A percentile compares a stretch with the other conserved stretches of the same genome.
Evolutionary conservation across 1,140 invertebrate genomes (phyloP).

Genomic region (Pectinophora gossypiella): DNA sequence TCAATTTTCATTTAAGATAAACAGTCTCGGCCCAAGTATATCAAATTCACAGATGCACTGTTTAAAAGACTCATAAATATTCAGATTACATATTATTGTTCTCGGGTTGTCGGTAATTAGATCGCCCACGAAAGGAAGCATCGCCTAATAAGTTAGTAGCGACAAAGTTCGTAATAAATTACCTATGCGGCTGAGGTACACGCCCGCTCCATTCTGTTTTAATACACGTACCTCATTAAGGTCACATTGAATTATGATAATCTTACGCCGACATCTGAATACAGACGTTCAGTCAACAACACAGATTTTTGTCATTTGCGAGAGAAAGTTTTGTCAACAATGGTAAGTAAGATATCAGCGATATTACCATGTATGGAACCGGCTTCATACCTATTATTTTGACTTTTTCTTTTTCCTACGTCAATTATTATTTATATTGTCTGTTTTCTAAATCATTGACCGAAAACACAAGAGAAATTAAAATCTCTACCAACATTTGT

Average conservation of each 20-base stretch:
- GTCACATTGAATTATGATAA: slow-evolving; percentile 29
- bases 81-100: slow-evolving; percentile 72
- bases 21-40: slow-evolving; percentile 44
- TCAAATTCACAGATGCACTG: slow-evolving; percentile 64
- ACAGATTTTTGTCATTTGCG: background rate
- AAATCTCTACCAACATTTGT: no score
- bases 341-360: background rate
- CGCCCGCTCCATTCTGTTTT: slow-evolving; percentile 22
- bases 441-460: no score
- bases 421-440: no score
- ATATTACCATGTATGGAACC: no score
- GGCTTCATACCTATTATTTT: no score
- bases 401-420: no score
- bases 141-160: slow-evolving; percentile 59
- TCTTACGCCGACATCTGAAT: slow-evolving; percentile 7
- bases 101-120: slow-evolving; percentile 71
- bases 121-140: slow-evolving; percentile 71
- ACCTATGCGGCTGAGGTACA: slow-evolving; percentile 29
- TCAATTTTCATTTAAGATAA: slow-evolving; percentile 71
- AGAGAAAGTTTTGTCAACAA: background rate
- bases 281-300: background rate
- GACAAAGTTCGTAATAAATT: slow-evolving; percentile 62
- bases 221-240: slow-evolving; percentile 45
- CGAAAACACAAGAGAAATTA: no score
- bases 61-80: slow-evolving; percentile 63